Evolutionary conservation across 2,113 vertebrate genomes (phyloP).

Genomic region (Parotia lawesii): DNA sequence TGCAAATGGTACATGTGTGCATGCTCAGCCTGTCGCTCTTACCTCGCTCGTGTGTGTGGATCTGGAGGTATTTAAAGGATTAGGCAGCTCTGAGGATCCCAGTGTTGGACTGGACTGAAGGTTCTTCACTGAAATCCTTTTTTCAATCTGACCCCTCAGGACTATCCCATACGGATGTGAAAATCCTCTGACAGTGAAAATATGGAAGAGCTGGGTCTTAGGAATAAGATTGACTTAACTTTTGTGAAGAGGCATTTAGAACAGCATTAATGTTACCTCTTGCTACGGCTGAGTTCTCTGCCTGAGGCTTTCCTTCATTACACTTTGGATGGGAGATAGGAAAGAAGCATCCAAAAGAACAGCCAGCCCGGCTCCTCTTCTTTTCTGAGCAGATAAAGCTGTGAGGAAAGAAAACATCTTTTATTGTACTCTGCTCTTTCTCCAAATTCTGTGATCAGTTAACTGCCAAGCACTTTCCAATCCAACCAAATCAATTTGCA

Average conservation of each 20-base stretch:
- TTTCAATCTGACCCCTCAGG: not conserved
- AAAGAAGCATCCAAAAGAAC: slow-evolving; percentile 10
- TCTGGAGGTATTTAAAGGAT: not conserved
- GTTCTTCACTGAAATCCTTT: not conserved
- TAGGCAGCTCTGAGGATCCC: not conserved
- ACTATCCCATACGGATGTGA: not conserved
- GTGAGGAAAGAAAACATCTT: not conserved
- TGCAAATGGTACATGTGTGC: not conserved
- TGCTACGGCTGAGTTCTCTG: not conserved
- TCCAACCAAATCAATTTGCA: slow-evolving; percentile 72
- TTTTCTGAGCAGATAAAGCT: slow-evolving; percentile 26
- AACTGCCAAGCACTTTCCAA: slow-evolving; percentile 45
- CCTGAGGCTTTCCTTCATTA: slow-evolving; percentile 41
- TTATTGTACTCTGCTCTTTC: not conserved
- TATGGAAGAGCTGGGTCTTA: not conserved
- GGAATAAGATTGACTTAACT: not conserved
- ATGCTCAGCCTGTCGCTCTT: not conserved
- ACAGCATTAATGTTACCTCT: not conserved
- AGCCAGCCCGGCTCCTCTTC: not conserved
- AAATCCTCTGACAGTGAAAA: not conserved
- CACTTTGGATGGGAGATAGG: not conserved
- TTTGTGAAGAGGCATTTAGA: not conserved
- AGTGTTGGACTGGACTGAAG: not conserved
- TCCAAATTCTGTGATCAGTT: not conserved
- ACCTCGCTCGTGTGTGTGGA: not conserved